Percentiles rank a stretch among this genome's conserved stretches.
These are phyloP conservation scores for Ciconia boyciana DNA, from an alignment of 2,113 vertebrate species.

Conservation along the genomic window DNA sequence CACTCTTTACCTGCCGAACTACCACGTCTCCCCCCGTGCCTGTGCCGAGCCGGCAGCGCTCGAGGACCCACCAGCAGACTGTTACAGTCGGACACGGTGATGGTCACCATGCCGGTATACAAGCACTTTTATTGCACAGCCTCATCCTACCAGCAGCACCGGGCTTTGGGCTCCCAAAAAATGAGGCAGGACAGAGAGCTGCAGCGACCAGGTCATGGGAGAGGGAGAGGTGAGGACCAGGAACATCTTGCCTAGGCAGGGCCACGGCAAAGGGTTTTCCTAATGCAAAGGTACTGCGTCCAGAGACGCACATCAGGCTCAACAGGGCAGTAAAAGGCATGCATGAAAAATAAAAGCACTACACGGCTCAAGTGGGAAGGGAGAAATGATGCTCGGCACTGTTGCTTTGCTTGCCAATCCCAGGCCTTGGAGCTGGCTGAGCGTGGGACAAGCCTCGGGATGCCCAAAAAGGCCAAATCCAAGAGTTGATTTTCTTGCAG, in stretches of 20 bases:
- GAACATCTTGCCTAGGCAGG: neutral
- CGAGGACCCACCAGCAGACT: accelerated
- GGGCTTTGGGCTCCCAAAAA: neutral
- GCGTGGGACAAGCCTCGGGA: neutral
- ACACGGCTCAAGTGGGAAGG: neutral
- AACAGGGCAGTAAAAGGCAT: neutral
- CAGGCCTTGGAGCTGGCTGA: neutral
- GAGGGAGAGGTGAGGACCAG: neutral
- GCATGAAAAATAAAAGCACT: neutral
- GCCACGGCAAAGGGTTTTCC: accelerated
- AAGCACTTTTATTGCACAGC: neutral
- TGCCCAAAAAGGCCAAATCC: neutral
- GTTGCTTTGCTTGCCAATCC: neutral
- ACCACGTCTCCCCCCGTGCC: accelerated
- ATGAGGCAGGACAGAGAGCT: neutral
- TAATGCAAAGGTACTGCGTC: too few relatives aligned
- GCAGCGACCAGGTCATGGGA: neutral
- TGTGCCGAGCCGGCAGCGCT: accelerated
- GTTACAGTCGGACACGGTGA: accelerated
- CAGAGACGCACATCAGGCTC: accelerated
- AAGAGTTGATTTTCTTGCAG: neutral
- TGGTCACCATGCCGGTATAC: neutral
- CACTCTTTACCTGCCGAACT: accelerated
- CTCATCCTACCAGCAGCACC: neutral
- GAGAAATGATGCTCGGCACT: accelerated